phyloP scores from a whole-genome alignment of 2,797 vertebrate species.

The Leucoraja ocellata region DNA sequence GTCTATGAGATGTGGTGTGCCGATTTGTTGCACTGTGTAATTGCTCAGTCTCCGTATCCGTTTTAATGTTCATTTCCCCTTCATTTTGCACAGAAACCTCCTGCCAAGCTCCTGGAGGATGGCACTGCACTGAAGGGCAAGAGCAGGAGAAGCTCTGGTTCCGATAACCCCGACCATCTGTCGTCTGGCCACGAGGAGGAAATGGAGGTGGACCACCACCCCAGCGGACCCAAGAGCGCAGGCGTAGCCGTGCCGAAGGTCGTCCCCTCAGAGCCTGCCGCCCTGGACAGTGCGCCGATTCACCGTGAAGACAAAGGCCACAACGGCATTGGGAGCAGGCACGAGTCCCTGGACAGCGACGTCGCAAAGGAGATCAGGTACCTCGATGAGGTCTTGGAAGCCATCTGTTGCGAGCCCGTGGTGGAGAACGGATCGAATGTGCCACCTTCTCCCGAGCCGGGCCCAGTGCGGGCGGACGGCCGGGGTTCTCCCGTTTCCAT shows the following conservation, averaged over 20 bases:
- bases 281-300: constrained; percentile 58
- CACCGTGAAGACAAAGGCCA: constrained; percentile 63
- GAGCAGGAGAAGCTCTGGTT: constrained; percentile 71
- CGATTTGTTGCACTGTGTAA: background rate
- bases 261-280: constrained; percentile 37
- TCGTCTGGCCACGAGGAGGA: constrained; percentile 61
- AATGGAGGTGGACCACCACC: constrained; percentile 79
- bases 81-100: constrained; percentile 64
- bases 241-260: constrained; percentile 50
- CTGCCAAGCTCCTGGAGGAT: constrained; percentile 72
- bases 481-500: constrained; percentile 55
- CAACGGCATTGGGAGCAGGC: constrained; percentile 65
- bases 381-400: constrained; percentile 87
- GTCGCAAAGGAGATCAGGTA: constrained; percentile 86
- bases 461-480: constrained; percentile 52
- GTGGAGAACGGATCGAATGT: constrained; percentile 76
- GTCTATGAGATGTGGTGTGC: too few relatives aligned
- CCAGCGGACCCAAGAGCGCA: constrained; percentile 63
- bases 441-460: constrained; percentile 57
- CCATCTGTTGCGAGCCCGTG: constrained; percentile 69
- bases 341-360: constrained; percentile 73
- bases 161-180: constrained; percentile 68
- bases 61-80: background rate
- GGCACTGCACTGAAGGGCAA: constrained; percentile 69
- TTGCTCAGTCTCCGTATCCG: background rate